Conservation (phyloP, 2,888 invertebrate species). For the Drosophila ustulata region DNA sequence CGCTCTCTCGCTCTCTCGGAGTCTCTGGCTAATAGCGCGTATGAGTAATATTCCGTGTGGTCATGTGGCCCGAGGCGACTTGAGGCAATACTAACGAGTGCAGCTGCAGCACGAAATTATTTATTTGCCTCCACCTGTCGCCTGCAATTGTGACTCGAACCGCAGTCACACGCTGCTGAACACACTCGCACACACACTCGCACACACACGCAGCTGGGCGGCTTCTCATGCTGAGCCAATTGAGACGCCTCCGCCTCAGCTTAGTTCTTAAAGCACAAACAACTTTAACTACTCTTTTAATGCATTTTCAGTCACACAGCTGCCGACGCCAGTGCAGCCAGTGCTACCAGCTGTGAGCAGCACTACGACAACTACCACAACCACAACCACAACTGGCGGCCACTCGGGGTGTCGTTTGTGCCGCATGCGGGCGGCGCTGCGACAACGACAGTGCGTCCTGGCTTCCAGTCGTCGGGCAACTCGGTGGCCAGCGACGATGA, state of each 20-base stretch:
- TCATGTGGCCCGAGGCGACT: conserved; percentile 49
- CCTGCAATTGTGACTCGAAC: conserved; percentile 44
- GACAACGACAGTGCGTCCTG: conserved; percentile 79
- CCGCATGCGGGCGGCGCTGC: conserved; percentile 62
- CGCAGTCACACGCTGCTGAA: conserved; percentile 1
- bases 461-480: conserved; percentile 83
- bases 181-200: conserved; percentile 9
- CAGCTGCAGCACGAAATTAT: conserved; percentile 49
- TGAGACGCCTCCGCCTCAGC: conserved; percentile 1
- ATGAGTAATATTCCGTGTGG: conserved; percentile 62
- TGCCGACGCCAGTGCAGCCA: conserved; percentile 62
- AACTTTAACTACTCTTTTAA: no score
- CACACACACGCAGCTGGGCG: conserved; percentile 1
- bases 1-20: neutral
- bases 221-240: conserved; percentile 10
- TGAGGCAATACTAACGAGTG: conserved; percentile 57
- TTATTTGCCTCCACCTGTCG: conserved; percentile 61
- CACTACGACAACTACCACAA: conserved; percentile 9
- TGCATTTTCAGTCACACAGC: no score
- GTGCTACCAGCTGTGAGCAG: conserved; percentile 24
- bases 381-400: conserved; percentile 7
- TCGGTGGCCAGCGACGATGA: conserved; percentile 88
- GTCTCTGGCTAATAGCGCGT: conserved; percentile 59
- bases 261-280: neutral
- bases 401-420: conserved; percentile 73